A percentile compares a stretch with the other conserved stretches of the same genome.
Evolutionary conservation across 2,797 vertebrate genomes (phyloP).

Genomic region (Anisognathus igniventris): DNA sequence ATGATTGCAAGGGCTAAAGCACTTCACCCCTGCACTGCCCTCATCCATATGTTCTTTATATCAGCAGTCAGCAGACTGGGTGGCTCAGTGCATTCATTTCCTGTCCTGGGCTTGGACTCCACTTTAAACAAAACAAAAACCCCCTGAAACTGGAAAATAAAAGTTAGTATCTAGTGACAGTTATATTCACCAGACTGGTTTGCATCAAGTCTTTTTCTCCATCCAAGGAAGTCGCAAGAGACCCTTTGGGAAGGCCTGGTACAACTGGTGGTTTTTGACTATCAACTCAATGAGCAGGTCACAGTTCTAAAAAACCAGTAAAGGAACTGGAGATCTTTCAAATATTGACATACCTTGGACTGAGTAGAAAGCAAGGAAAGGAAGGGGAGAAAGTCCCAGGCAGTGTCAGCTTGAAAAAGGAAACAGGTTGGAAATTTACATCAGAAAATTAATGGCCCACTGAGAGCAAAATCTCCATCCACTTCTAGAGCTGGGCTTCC

Average conservation of each 20-base stretch:
- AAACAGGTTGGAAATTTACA: background rate
- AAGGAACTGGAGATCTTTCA: background rate
- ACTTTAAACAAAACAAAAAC: conserved; percentile 36
- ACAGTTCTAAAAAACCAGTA: background rate
- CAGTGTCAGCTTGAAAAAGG: background rate
- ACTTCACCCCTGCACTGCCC: conserved; percentile 62
- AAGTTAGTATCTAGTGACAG: conserved; percentile 40
- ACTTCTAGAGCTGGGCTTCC: background rate
- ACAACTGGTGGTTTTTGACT: background rate
- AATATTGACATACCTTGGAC: background rate
- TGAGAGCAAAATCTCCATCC: background rate
- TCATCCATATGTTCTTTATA: conserved; percentile 66
- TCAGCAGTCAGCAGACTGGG: conserved; percentile 65
- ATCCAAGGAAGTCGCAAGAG: background rate
- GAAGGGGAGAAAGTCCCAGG: background rate
- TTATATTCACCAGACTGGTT: conserved; percentile 14
- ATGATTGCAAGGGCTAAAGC: conserved; percentile 58
- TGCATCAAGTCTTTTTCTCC: background rate
- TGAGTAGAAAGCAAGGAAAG: background rate
- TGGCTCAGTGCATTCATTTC: conserved; percentile 69
- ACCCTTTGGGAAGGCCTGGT: background rate
- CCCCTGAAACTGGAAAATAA: conserved; percentile 26
- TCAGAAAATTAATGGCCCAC: background rate
- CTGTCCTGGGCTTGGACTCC: conserved; percentile 56
- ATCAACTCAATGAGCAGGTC: background rate